A percentile compares a stretch with the other conserved stretches of the same genome.
Evolutionary conservation across 2,888 invertebrate species (phyloP).

Genomic region (Halictus ligatus): DNA sequence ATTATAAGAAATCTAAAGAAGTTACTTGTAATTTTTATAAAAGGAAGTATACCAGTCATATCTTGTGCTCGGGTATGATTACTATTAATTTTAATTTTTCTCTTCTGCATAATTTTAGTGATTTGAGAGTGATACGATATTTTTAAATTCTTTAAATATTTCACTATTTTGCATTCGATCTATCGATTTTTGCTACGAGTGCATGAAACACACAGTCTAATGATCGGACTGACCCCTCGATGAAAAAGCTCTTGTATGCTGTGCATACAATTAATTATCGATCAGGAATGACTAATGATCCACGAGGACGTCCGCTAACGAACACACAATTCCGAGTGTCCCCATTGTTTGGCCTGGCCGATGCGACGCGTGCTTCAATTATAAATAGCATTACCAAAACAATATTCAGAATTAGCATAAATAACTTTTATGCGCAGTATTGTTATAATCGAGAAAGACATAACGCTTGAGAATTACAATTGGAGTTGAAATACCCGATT

Average conservation of each 20-base stretch:
- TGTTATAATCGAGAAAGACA: background rate
- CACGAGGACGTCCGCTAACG: background rate
- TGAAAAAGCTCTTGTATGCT: background rate
- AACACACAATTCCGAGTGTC: background rate
- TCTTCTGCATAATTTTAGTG: too few species aligned
- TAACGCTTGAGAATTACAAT: background rate
- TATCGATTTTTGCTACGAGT: background rate
- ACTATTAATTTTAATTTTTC: too few species aligned
- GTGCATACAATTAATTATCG: background rate
- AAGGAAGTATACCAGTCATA: too few species aligned
- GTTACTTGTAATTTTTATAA: too few species aligned
- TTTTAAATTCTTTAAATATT: background rate
- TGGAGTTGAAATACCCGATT: background rate
- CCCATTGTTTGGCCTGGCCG: background rate
- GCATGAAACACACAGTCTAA: background rate
- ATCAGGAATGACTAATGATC: slow-evolving; percentile 15
- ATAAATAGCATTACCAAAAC: background rate
- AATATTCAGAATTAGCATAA: background rate
- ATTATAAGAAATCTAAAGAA: too few species aligned
- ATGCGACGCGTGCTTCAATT: background rate
- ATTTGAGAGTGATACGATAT: background rate
- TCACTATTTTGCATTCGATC: background rate
- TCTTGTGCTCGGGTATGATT: too few species aligned
- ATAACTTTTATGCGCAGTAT: background rate
- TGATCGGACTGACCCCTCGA: background rate